phyloP scores from a whole-genome alignment of 53 echinoderm and acorn worm genomes.

The Stichopus horrens region DNA sequence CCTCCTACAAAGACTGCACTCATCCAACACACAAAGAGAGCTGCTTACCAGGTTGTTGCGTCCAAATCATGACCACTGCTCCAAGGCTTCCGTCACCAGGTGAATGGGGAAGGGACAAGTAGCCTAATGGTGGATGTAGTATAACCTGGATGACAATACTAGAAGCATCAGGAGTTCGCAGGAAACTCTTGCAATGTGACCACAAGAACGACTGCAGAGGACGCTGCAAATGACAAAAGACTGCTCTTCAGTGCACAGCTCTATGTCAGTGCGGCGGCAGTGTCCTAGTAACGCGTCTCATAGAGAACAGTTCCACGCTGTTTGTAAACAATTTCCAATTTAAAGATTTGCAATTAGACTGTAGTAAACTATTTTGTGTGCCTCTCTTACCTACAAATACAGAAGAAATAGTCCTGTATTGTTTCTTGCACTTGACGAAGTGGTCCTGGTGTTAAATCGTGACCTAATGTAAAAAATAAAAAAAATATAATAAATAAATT shows the following conservation, averaged over 20 bases:
- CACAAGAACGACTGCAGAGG: constrained; percentile 45
- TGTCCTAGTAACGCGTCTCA: background rate
- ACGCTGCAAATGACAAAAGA: constrained; percentile 50
- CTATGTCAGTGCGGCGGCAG: constrained; percentile 53
- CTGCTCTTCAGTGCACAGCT: constrained; percentile 48
- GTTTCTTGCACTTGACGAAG: no score
- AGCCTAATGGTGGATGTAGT: background rate
- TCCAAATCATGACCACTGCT: background rate
- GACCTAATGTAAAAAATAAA: background rate
- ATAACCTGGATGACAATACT: constrained; percentile 55
- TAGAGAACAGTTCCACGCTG: background rate
- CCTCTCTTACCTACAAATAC: no score
- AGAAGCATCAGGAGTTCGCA: constrained; percentile 49
- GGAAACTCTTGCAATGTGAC: constrained; percentile 25
- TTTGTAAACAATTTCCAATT: background rate
- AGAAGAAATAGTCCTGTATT: no score
- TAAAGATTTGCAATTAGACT: no score
- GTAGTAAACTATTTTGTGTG: no score
- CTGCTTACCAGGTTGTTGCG: constrained; percentile 51
- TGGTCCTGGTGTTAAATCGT: no score
- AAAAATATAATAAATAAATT: no score
- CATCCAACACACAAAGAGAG: constrained; percentile 54
- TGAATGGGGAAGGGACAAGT: constrained; percentile 55
- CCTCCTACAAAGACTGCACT: constrained; percentile 54
- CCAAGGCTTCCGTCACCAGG: constrained; percentile 35